These are phyloP conservation scores for Antitype chi DNA, from an alignment of 2,888 invertebrate genomes.

Conservation along the genomic window DNA sequence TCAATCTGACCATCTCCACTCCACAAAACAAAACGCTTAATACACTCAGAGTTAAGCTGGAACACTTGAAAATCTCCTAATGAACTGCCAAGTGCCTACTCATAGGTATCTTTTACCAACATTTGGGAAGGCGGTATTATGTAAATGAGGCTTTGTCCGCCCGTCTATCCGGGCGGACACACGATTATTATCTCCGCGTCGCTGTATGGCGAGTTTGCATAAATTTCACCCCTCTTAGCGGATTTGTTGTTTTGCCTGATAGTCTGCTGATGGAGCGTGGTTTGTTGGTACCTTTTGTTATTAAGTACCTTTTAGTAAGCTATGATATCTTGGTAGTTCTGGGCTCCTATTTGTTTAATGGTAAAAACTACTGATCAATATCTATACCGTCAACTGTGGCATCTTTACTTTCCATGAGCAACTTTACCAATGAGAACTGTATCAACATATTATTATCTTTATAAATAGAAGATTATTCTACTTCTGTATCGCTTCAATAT, in stretches of 20 bases:
- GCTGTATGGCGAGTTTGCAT: constrained; percentile 73
- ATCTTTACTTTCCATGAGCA: no score
- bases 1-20: neutral
- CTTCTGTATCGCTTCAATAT: no score
- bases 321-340: neutral
- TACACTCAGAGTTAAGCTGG: constrained; percentile 25
- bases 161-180: constrained; percentile 60
- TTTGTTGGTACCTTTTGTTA: constrained; percentile 4
- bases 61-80: constrained; percentile 49
- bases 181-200: constrained; percentile 72
- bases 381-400: no score
- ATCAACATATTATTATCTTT: no score
- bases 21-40: constrained; percentile 5
- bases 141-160: constrained; percentile 70
- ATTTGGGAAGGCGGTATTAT: constrained; percentile 70
- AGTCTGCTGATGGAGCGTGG: constrained; percentile 34
- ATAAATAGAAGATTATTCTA: no score
- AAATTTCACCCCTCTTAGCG: constrained; percentile 69
- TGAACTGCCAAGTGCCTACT: constrained; percentile 44
- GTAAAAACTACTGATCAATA: neutral
- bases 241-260: constrained; percentile 67
- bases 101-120: constrained; percentile 58
- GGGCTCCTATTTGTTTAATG: neutral
- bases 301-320: neutral
- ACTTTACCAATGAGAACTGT: no score